phyloP scores from a whole-genome alignment of 2,888 invertebrate species.

The Nephrocerus scutellatus region DNA sequence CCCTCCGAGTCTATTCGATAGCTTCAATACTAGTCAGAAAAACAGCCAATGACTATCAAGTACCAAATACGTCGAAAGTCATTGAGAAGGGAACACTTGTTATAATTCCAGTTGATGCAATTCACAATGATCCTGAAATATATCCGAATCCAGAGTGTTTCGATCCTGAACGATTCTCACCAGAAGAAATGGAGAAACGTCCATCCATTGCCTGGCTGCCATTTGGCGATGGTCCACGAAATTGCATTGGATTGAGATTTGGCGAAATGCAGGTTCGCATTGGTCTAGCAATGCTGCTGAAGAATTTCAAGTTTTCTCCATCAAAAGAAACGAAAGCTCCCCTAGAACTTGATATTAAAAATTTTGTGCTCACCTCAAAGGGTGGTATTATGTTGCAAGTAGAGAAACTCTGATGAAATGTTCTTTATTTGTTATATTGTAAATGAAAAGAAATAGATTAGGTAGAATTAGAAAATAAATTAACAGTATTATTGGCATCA shows the following conservation, averaged over 20 bases:
- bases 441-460: constrained; percentile 6
- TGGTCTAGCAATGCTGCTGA: constrained; percentile 32
- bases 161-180: constrained; percentile 47
- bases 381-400: constrained; percentile 35
- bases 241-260: constrained; percentile 44
- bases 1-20: constrained; percentile 49
- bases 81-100: constrained; percentile 51
- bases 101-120: constrained; percentile 50
- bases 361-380: constrained; percentile 29
- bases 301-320: constrained; percentile 32
- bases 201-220: constrained; percentile 35
- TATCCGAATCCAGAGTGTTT: constrained; percentile 48
- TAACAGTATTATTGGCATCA: constrained; percentile 16
- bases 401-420: constrained; percentile 18
- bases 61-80: constrained; percentile 39
- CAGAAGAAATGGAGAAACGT: constrained; percentile 33
- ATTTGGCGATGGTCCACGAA: constrained; percentile 41
- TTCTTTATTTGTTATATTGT: background rate
- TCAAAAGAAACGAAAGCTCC: constrained; percentile 31
- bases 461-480: constrained; percentile 9
- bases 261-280: constrained; percentile 40
- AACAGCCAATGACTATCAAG: constrained; percentile 37
- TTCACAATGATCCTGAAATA: constrained; percentile 47
- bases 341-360: constrained; percentile 26
- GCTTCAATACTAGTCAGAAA: constrained; percentile 38